A percentile compares a stretch with the other conserved stretches of the same genome.
Evolutionary conservation across 2,888 invertebrate species (phyloP).

Genomic region (Cerceris rybyensis): DNA sequence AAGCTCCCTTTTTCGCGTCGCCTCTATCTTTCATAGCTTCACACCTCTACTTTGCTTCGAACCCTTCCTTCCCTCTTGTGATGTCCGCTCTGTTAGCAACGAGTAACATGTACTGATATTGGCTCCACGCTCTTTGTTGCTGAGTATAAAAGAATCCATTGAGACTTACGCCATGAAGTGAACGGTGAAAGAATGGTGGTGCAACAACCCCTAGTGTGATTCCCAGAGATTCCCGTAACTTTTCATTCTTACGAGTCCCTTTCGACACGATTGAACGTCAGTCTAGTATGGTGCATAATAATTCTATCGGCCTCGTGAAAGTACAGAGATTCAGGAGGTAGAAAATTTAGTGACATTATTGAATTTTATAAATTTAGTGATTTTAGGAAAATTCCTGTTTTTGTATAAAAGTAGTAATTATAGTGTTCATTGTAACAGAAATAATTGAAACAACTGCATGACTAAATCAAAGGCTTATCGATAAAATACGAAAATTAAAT

Average conservation of each 20-base stretch:
- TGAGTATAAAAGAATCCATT: conserved; percentile 51
- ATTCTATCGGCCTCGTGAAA: too few relatives aligned
- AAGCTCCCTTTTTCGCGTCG: conserved; percentile 18
- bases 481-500: too few relatives aligned
- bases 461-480: too few relatives aligned
- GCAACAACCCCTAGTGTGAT: neutral
- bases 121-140: conserved; percentile 49
- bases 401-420: too few relatives aligned
- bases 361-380: too few relatives aligned
- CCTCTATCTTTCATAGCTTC: conserved; percentile 18
- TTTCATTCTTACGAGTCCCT: neutral
- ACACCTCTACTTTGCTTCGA: neutral
- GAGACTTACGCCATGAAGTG: conserved; percentile 23
- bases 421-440: too few relatives aligned
- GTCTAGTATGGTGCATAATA: too few relatives aligned
- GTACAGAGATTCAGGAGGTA: too few relatives aligned
- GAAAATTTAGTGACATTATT: too few relatives aligned
- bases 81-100: conserved; percentile 34
- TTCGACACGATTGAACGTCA: neutral
- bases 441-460: too few relatives aligned
- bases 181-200: neutral
- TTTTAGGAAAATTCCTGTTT: too few relatives aligned
- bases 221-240: neutral
- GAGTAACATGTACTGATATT: conserved; percentile 50
- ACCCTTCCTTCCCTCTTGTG: conserved; percentile 22